A percentile compares a stretch with the other conserved stretches of the same genome.
phyloP scores from a whole-genome alignment of 2,797 vertebrate species.

The Oophaga sylvatica region DNA sequence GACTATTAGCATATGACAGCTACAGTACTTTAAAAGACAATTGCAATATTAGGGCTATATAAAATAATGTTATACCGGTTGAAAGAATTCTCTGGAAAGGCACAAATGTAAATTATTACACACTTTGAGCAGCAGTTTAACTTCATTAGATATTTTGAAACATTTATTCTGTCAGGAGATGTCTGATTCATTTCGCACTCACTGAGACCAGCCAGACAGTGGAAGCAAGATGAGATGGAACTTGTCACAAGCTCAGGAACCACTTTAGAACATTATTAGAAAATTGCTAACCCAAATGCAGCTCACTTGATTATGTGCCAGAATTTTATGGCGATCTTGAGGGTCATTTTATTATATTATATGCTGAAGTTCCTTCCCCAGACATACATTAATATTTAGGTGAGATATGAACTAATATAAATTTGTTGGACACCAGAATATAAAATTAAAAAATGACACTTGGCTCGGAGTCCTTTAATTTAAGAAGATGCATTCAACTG shows the following conservation, averaged over 20 bases:
- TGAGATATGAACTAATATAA: constrained; percentile 62
- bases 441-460: constrained; percentile 59
- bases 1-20: constrained; percentile 27
- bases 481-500: constrained; percentile 58
- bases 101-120: constrained; percentile 13
- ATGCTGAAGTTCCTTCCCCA: constrained; percentile 56
- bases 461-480: constrained; percentile 57
- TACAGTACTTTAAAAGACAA: constrained; percentile 34
- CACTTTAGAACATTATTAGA: constrained; percentile 57
- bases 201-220: constrained; percentile 28
- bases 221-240: constrained; percentile 36
- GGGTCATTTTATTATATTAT: constrained; percentile 61
- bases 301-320: constrained; percentile 54
- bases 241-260: constrained; percentile 52
- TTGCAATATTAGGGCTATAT: constrained; percentile 19
- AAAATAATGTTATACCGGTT: constrained; percentile 21
- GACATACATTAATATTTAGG: constrained; percentile 62
- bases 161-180: constrained; percentile 57
- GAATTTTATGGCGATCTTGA: constrained; percentile 58
- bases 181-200: constrained; percentile 52
- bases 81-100: constrained; percentile 17
- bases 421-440: constrained; percentile 56
- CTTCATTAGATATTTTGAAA: constrained; percentile 64
- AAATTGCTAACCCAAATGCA: constrained; percentile 59
- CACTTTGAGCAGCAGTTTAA: constrained; percentile 50